Percentiles rank a stretch among this genome's conserved stretches.
phyloP scores from a whole-genome alignment of 2,888 invertebrate species.

The Cerastis leucographa region DNA sequence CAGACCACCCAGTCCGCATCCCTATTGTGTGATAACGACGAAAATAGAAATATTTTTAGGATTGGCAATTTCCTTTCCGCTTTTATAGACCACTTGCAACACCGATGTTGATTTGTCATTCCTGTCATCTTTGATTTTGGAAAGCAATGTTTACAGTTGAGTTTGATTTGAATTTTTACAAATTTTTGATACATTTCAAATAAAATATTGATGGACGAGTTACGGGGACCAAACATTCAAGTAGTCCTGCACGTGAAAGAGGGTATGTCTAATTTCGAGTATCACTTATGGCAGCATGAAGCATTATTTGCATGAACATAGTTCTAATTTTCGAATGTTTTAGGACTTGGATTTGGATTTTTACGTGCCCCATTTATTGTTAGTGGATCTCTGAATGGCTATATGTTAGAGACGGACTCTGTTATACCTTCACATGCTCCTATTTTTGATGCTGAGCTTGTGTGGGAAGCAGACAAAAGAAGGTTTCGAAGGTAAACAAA shows the following conservation, averaged over 20 bases:
- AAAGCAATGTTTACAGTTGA: conserved; percentile 80
- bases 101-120: conserved; percentile 24
- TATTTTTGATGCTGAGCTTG: conserved; percentile 93
- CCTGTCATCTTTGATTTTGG: conserved; percentile 72
- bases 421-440: conserved; percentile 91
- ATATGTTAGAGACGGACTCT: conserved; percentile 93
- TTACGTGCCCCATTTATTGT: conserved; percentile 89
- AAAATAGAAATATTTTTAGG: no score
- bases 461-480: conserved; percentile 95
- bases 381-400: conserved; percentile 92
- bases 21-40: no score
- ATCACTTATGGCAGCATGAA: not conserved
- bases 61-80: not conserved
- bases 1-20: no score
- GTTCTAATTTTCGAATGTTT: conserved; percentile 29
- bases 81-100: conserved; percentile 25
- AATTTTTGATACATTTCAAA: conserved; percentile 67
- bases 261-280: conserved; percentile 80
- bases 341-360: conserved; percentile 91
- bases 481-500: conserved; percentile 91
- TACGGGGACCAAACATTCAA: conserved; percentile 91
- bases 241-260: conserved; percentile 92
- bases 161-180: conserved; percentile 78
- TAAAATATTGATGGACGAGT: conserved; percentile 90
- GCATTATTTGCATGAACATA: not conserved